Evolutionary conservation across 2,113 vertebrate genomes (phyloP).

Genomic region (Micromys minutus): DNA sequence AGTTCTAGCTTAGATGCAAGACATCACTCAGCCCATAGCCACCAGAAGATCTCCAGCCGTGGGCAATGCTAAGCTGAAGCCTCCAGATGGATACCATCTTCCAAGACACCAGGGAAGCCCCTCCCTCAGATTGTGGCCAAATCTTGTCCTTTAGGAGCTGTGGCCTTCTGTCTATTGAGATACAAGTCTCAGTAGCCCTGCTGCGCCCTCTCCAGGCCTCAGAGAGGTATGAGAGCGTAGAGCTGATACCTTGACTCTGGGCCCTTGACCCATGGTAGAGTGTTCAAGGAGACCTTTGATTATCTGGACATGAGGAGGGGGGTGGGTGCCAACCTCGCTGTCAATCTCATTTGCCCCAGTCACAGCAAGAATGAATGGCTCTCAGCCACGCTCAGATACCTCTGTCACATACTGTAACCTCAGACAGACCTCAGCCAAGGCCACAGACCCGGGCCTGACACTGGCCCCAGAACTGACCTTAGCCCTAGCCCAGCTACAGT

Average conservation of each 20-base stretch:
- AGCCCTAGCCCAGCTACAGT: neutral
- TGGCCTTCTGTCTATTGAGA: neutral
- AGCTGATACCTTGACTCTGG: neutral
- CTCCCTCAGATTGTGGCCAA: constrained; percentile 8
- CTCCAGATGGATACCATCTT: constrained; percentile 43
- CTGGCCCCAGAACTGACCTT: constrained; percentile 4
- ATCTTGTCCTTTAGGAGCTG: neutral
- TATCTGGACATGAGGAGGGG: neutral
- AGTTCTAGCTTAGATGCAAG: neutral
- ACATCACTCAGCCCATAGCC: neutral
- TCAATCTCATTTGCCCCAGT: neutral
- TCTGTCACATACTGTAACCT: constrained; percentile 42
- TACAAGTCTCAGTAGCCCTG: neutral
- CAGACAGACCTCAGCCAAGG: constrained; percentile 57
- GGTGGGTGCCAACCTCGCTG: neutral
- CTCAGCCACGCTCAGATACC: neutral
- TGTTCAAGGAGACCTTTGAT: neutral
- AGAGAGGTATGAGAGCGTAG: neutral
- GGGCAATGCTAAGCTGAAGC: constrained; percentile 24
- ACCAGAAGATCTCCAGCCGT: neutral
- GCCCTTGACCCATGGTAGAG: neutral
- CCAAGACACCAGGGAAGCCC: neutral
- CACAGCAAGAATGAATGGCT: constrained; percentile 1
- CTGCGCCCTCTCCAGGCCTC: neutral
- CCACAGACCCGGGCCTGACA: constrained; percentile 52